Evolutionary conservation across 2,113 vertebrate genomes (phyloP).

Genomic region (Uria aalge): DNA sequence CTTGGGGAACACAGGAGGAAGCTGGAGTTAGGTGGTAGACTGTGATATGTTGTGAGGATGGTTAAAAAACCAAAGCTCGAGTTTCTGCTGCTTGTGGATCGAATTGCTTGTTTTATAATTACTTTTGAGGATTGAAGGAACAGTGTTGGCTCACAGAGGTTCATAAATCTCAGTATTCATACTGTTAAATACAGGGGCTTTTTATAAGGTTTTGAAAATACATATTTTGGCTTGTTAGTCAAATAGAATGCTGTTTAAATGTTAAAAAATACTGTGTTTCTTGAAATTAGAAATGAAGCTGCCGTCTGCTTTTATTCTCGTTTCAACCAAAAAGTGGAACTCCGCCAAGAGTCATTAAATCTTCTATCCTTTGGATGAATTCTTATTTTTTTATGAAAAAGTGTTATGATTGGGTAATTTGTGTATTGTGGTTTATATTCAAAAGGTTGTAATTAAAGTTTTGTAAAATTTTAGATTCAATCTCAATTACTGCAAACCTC

Average conservation of each 20-base stretch:
- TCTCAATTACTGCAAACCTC: conserved; percentile 39
- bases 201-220: conserved; percentile 47
- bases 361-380: conserved; percentile 64
- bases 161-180: neutral
- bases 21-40: neutral
- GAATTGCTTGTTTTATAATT: neutral
- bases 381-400: conserved; percentile 66
- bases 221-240: conserved; percentile 61
- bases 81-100: neutral
- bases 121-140: conserved; percentile 13
- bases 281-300: conserved; percentile 59
- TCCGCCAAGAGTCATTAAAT: conserved; percentile 69
- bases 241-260: conserved; percentile 54
- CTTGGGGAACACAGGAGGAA: neutral
- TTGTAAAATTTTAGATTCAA: conserved; percentile 37
- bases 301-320: conserved; percentile 63
- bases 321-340: conserved; percentile 62
- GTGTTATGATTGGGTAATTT: conserved; percentile 64
- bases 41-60: neutral
- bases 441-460: conserved; percentile 63
- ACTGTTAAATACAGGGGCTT: conserved; percentile 42
- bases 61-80: neutral
- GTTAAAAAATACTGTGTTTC: conserved; percentile 62
- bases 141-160: neutral
- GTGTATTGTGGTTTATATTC: conserved; percentile 47